These are phyloP conservation scores for Pantherophis alleghaniensis DNA, from an alignment of 2,797 vertebrate species.

Conservation along the genomic window DNA sequence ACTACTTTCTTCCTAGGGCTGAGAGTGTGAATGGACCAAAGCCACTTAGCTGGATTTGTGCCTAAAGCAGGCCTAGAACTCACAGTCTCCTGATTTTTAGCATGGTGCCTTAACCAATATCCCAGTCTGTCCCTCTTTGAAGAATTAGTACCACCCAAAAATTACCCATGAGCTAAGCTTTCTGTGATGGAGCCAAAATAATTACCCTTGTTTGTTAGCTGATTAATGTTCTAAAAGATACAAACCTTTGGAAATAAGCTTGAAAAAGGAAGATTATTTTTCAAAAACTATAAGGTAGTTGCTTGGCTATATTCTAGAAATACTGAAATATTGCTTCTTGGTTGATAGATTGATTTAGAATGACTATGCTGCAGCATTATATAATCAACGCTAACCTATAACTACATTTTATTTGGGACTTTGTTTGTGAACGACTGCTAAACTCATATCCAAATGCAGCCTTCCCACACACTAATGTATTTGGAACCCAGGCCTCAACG, in stretches of 20 bases:
- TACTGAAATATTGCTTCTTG: background rate
- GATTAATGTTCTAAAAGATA: background rate
- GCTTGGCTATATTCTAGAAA: background rate
- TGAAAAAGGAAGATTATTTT: background rate
- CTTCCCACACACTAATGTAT: background rate
- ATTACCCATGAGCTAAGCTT: background rate
- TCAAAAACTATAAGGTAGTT: background rate
- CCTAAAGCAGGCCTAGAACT: background rate
- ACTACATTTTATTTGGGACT: background rate
- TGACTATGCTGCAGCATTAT: background rate
- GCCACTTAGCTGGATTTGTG: background rate
- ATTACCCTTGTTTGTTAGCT: background rate
- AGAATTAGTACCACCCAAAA: background rate
- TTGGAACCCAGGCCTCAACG: background rate
- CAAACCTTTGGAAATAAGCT: background rate
- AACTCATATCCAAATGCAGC: background rate
- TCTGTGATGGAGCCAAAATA: background rate
- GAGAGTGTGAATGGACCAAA: background rate
- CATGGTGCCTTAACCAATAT: background rate
- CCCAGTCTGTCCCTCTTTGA: background rate
- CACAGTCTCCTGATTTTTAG: background rate
- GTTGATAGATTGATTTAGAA: background rate
- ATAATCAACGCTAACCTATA: background rate
- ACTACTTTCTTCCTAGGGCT: background rate
- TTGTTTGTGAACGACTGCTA: background rate